Percentiles rank a stretch among this genome's conserved stretches.
Conservation (phyloP, 2,113 vertebrate genomes). For the Theropithecus gelada region DNA sequence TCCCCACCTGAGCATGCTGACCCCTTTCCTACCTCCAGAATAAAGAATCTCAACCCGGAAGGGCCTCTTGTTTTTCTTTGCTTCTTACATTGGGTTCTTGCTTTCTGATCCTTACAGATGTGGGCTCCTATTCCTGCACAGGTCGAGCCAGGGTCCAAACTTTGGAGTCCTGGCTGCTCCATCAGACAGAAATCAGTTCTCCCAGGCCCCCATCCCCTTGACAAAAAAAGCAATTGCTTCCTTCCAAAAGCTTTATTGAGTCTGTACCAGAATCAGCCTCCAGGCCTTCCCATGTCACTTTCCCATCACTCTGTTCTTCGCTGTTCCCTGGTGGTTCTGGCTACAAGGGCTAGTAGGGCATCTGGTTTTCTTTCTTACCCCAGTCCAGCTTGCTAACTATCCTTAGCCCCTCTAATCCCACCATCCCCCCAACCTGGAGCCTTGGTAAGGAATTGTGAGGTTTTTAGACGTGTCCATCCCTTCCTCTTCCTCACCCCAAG, state of each 20-base stretch:
- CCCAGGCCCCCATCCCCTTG: neutral
- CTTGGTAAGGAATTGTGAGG: neutral
- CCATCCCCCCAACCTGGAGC: neutral
- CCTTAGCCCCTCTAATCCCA: neutral
- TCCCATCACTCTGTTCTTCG: neutral
- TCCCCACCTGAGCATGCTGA: slow-evolving; percentile 74
- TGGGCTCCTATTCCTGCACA: neutral
- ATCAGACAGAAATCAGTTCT: neutral
- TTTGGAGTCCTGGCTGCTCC: neutral
- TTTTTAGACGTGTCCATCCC: neutral
- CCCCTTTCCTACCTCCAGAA: slow-evolving; percentile 69
- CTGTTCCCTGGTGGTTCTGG: neutral
- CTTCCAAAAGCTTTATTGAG: slow-evolving; percentile 62
- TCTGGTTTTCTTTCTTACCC: neutral
- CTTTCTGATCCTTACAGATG: neutral
- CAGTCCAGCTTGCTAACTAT: neutral
- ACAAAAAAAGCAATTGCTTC: slow-evolving; percentile 13
- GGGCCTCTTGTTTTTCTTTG: neutral
- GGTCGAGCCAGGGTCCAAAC: neutral
- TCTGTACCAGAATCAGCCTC: neutral
- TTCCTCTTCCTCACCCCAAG: neutral
- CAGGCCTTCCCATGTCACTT: neutral
- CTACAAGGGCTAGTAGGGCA: neutral
- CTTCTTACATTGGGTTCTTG: neutral
- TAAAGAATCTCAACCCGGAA: slow-evolving; percentile 62